Evolutionary conservation across 2,797 vertebrate genomes (phyloP).

Genomic region (Myiotriccus ornatus): DNA sequence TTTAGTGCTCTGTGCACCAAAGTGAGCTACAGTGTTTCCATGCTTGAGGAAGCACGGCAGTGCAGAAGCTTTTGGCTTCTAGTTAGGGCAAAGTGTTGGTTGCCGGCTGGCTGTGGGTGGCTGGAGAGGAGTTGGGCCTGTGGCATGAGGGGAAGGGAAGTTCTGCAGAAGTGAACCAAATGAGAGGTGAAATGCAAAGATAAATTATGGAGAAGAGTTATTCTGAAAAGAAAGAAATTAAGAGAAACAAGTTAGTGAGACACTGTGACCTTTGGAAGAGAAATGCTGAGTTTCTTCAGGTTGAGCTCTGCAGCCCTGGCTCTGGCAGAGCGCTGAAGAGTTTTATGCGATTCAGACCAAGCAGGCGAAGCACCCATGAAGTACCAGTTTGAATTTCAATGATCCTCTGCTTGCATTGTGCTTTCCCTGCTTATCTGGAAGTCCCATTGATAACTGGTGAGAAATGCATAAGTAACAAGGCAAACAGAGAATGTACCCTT

Average conservation of each 20-base stretch:
- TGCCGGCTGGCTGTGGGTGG: not conserved
- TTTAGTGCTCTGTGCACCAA: not conserved
- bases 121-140: not conserved
- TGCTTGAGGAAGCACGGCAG: not conserved
- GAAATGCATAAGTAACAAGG: not conserved
- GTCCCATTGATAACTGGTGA: not conserved
- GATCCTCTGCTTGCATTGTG: not conserved
- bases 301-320: rapidly evolving
- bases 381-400: not conserved
- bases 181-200: not conserved
- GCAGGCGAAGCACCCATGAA: not conserved
- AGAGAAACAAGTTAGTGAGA: not conserved
- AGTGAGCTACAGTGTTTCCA: not conserved
- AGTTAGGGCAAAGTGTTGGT: not conserved
- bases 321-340: not conserved
- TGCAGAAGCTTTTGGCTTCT: not conserved
- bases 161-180: not conserved
- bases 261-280: not conserved
- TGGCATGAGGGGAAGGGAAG: not conserved
- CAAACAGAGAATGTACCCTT: not conserved
- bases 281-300: not conserved
- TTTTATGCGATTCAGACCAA: not conserved
- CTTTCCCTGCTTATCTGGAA: not conserved
- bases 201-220: not conserved
- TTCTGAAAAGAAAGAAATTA: not conserved